A percentile compares a stretch with the other conserved stretches of the same genome.
Evolutionary conservation across 1,140 invertebrate species (phyloP).

Genomic region (Leguminivora glycinivorella): DNA sequence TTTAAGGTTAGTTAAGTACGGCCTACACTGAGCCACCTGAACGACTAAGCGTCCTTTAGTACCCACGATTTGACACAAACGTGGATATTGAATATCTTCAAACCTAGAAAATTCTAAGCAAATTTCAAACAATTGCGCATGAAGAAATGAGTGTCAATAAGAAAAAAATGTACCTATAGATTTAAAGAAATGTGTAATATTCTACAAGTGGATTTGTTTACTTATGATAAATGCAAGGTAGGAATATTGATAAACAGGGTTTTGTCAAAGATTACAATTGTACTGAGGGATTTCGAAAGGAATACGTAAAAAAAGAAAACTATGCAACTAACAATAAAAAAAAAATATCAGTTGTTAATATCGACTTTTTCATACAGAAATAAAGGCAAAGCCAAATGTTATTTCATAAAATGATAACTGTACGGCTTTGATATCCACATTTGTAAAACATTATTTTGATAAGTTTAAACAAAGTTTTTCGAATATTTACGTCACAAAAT

Average conservation of each 20-base stretch:
- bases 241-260: background rate
- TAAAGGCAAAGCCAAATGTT: background rate
- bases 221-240: background rate
- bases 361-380: background rate
- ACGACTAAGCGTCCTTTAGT: background rate
- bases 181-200: background rate
- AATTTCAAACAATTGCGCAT: background rate
- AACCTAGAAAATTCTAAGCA: background rate
- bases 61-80: background rate
- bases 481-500: constrained; percentile 60
- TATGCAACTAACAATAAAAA: background rate
- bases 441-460: constrained; percentile 23
- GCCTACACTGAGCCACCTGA: constrained; percentile 43
- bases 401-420: background rate
- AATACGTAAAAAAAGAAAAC: constrained; percentile 46
- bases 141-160: background rate
- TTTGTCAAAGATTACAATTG: background rate
- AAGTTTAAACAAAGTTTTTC: constrained; percentile 46
- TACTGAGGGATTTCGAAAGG: constrained; percentile 46
- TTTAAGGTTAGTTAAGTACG: constrained; percentile 48
- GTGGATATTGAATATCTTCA: background rate
- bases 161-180: background rate
- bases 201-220: background rate
- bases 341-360: background rate
- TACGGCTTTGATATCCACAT: constrained; percentile 34